Percentiles rank a stretch among this genome's conserved stretches.
These are phyloP conservation scores for Drosophila phalerata DNA, from an alignment of 2,888 invertebrate genomes.

Conservation along the genomic window DNA sequence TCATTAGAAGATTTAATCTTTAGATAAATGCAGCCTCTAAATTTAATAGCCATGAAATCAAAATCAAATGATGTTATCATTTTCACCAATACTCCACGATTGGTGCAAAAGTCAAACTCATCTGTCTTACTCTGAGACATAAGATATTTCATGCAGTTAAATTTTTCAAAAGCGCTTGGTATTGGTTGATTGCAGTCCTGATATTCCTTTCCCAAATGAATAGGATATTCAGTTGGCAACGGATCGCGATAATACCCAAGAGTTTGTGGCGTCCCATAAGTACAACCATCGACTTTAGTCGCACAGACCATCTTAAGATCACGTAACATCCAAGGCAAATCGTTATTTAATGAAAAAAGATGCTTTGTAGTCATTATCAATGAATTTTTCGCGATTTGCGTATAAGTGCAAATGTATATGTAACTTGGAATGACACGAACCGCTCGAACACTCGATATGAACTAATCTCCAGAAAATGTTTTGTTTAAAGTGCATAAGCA, in stretches of 20 bases:
- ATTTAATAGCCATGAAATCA: not conserved
- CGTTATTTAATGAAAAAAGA: not conserved
- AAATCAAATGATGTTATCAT: not conserved
- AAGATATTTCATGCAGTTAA: not conserved
- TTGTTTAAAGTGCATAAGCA: no score
- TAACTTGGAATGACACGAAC: not conserved
- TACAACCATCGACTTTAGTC: not conserved
- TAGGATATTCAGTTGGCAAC: not conserved
- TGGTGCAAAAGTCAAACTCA: slow-evolving; percentile 9
- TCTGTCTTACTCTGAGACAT: not conserved
- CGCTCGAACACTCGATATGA: not conserved
- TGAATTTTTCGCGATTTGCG: not conserved
- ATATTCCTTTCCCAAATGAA: not conserved
- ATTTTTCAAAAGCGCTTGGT: not conserved
- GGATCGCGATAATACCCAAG: slow-evolving; percentile 1
- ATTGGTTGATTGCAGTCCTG: no score
- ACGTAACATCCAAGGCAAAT: not conserved
- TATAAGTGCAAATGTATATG: not conserved
- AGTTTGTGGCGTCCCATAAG: not conserved
- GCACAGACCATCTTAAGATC: not conserved
- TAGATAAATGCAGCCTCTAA: not conserved
- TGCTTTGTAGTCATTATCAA: not conserved
- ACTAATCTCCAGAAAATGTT: not conserved
- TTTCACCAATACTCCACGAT: not conserved
- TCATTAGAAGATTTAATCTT: not conserved